Conservation (phyloP, 2,888 invertebrate genomes). For the Hyposoter didymator region DNA sequence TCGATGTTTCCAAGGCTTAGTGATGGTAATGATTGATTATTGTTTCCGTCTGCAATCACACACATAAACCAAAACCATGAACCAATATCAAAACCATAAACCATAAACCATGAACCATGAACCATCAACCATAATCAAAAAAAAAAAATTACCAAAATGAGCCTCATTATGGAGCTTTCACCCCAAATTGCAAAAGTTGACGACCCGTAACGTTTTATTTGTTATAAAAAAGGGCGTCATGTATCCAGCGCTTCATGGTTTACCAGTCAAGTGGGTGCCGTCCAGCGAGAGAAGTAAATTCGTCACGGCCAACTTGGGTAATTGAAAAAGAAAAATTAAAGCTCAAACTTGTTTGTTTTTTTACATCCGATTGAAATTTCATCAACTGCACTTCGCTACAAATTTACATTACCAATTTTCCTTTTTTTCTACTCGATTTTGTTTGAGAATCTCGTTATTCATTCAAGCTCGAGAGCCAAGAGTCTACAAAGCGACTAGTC, state of each 20-base stretch:
- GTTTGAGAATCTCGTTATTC: no score
- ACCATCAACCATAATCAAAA: no score
- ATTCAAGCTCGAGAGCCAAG: no score
- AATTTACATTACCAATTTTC: no score
- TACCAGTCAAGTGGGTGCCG: slow-evolving; percentile 92
- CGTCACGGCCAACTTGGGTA: slow-evolving; percentile 86
- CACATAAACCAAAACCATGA: background rate
- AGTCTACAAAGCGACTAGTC: no score
- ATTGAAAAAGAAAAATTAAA: slow-evolving; percentile 17
- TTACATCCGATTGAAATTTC: background rate
- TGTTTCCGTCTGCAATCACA: background rate
- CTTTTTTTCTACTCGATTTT: no score
- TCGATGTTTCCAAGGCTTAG: slow-evolving; percentile 88
- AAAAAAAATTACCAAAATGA: background rate
- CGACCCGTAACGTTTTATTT: background rate
- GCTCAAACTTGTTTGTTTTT: background rate
- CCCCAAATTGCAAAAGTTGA: background rate
- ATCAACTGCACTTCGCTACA: background rate
- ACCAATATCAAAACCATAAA: no score
- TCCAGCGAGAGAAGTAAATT: slow-evolving; percentile 90
- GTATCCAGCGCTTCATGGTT: slow-evolving; percentile 90
- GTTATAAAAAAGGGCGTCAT: slow-evolving; percentile 85
- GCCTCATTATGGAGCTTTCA: background rate
- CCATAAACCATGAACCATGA: no score
- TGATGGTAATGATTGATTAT: slow-evolving; percentile 85